phyloP scores from a whole-genome alignment of 2,888 invertebrate genomes.

The Hedychridium roseum region DNA sequence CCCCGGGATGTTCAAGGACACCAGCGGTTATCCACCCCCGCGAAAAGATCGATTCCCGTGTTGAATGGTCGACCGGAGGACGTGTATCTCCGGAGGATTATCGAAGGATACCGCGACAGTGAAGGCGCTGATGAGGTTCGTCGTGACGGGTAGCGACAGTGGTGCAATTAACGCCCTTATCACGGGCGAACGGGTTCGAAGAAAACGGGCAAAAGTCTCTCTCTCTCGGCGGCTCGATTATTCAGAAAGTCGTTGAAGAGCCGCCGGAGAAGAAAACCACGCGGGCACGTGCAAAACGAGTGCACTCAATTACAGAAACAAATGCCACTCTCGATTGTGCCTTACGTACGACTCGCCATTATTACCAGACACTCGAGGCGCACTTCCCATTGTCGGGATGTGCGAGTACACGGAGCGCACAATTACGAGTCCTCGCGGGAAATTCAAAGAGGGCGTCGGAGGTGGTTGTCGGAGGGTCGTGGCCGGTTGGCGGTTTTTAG shows the following conservation, averaged over 20 bases:
- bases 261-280: too few species aligned
- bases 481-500: slow-evolving; percentile 25
- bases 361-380: slow-evolving; percentile 20
- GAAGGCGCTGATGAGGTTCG: too few species aligned
- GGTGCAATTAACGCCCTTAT: slow-evolving; percentile 17
- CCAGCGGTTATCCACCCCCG: background rate
- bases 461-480: background rate
- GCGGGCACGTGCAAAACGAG: too few species aligned
- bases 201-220: slow-evolving; percentile 9
- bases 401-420: slow-evolving; percentile 14
- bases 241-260: slow-evolving; percentile 17
- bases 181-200: slow-evolving; percentile 10
- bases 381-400: slow-evolving; percentile 8
- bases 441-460: slow-evolving; percentile 14
- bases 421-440: slow-evolving; percentile 22
- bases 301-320: too few species aligned
- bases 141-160: too few species aligned
- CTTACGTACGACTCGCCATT: background rate
- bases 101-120: too few species aligned
- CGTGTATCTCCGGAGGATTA: too few species aligned
- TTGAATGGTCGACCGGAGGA: too few species aligned
- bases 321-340: background rate
- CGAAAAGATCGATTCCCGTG: too few species aligned
- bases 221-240: too few species aligned
- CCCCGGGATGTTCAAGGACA: slow-evolving; percentile 22